Base-by-base conservation (phyloP, 1,140 invertebrate species). In the Drosophila truncata region DNA sequence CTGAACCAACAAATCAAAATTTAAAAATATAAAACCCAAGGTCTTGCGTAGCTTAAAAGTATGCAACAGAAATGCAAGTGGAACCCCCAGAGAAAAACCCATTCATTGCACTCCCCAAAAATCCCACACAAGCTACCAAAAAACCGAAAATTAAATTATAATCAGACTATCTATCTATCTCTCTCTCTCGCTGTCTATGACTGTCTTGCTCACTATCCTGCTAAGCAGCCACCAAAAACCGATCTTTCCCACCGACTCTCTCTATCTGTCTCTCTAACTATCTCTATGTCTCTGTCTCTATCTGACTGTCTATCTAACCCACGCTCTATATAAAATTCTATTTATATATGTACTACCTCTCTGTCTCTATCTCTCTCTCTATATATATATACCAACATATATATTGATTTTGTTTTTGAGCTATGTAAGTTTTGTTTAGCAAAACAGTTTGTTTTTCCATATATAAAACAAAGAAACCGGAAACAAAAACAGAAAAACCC, bases 391-490 rank as follows among this genome's bases (percentile, higher is more conserved):
- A 46, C 67, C 58, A 59, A 60, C 66, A 82, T 78, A 84, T 69
- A 90, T 71, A 88, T 59, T 88, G 83, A 80, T 88, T 88, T 85
- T 88, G 66, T 81, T 90, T 85, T 78, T 88, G 85, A 90, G 82
- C 85, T 76, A 85, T 79, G 85, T 88, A 78, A 75, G 80, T 88
- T 88, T 84, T 88, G 74, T 90, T 88, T 90, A 88, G 85, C 83
- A 66, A 86, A 87, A 71, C 69, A 62, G 57, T 83, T 71, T 83
- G 60, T 78, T 82, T 82, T 74, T 75, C 72, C 60, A 78, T 69
- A 78, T 78, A 61, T 66, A 69, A 73, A 65, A 71, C 23, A 49
- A 49, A 29, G 27, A 62, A 62, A 70, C 58, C 62, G 35, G 58
- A 73, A 77, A 58, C 33, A 50, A 62, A 41, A 58, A 63, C 33